Conservation (phyloP, 2,113 vertebrate species). For the Pedionomus torquatus region DNA sequence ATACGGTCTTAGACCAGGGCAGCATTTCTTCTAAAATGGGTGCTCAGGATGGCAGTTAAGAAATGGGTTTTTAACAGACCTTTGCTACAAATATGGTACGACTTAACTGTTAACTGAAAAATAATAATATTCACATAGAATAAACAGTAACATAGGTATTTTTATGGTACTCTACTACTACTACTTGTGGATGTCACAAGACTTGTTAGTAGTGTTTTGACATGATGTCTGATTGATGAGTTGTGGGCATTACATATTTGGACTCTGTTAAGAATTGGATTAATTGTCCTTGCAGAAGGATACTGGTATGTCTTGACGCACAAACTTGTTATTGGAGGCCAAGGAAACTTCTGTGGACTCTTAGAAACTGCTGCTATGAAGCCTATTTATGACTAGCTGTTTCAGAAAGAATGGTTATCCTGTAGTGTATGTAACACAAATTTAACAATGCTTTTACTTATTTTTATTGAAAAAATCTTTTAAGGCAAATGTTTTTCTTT, state of each 20-base stretch:
- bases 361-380: not conserved
- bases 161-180: not conserved
- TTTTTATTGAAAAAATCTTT: not conserved
- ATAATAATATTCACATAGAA: not conserved
- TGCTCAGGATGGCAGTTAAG: not conserved
- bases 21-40: not conserved
- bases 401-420: not conserved
- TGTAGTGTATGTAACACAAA: not conserved
- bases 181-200: conserved; percentile 6
- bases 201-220: conserved; percentile 16
- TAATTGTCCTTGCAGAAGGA: not conserved
- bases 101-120: conserved; percentile 4
- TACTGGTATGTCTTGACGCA: not conserved
- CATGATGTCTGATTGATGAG: not conserved
- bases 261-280: not conserved
- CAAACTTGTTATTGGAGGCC: not conserved
- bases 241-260: not conserved
- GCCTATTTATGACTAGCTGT: not conserved
- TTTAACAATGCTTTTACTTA: not conserved
- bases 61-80: not conserved
- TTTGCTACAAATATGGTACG: conserved; percentile 4
- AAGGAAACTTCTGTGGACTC: not conserved
- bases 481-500: not conserved
- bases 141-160: not conserved
- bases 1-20: not conserved